Conservation (phyloP, 2,113 vertebrate genomes). For the Empidonax alnorum region DNA sequence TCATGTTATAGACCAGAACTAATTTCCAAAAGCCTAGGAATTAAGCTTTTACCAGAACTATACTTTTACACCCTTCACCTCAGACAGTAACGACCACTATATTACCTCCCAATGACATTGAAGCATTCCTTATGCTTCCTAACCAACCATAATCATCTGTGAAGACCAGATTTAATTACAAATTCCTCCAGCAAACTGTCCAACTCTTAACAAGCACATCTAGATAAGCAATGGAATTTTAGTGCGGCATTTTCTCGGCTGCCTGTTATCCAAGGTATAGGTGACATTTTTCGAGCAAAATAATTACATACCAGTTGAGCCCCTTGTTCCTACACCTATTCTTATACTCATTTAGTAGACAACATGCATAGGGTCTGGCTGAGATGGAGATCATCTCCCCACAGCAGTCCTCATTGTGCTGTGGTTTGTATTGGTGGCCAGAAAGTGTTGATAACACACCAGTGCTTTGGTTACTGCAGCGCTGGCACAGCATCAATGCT, state of each 20-base stretch:
- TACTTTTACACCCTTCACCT: neutral
- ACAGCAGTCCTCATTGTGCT: neutral
- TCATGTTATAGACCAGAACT: neutral
- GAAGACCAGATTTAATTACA: neutral
- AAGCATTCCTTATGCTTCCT: neutral
- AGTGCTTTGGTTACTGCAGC: neutral
- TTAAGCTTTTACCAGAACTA: neutral
- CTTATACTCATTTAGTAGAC: neutral
- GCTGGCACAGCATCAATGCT: neutral
- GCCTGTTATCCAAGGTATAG: neutral
- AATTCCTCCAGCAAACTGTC: neutral
- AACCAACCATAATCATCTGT: neutral
- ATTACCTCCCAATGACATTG: neutral
- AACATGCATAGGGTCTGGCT: neutral
- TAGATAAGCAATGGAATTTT: neutral
- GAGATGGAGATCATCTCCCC: neutral
- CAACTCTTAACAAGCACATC: neutral
- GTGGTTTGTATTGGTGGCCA: neutral
- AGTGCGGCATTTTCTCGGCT: neutral
- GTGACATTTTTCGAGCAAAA: neutral
- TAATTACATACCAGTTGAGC: neutral
- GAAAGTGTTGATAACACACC: no score
- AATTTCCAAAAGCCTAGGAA: neutral
- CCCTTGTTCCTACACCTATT: neutral
- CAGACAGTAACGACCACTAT: neutral